A percentile compares a stretch with the other conserved stretches of the same genome.
These are phyloP conservation scores for Pristionchus entomophagus DNA, from an alignment of 2,888 invertebrate genomes.

Conservation along the genomic window DNA sequence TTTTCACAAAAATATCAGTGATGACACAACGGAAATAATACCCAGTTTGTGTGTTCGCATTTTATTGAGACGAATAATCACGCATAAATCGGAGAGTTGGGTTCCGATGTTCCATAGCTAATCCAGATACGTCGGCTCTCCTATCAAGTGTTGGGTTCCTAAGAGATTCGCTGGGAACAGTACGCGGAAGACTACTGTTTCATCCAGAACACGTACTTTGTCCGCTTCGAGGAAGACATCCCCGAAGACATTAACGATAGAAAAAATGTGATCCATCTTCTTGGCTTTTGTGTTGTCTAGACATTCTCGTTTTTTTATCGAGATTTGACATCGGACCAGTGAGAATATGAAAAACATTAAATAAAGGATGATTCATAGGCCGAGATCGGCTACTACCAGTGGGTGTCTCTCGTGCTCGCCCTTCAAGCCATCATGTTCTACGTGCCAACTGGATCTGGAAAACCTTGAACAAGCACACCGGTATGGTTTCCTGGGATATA, in stretches of 20 bases:
- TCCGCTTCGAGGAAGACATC: constrained; percentile 71
- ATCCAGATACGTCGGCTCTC: constrained; percentile 68
- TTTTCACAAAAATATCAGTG: background rate
- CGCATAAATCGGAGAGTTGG: background rate
- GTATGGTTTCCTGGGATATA: too few relatives aligned
- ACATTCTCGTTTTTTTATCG: background rate
- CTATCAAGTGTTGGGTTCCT: constrained; percentile 68
- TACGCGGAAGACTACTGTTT: constrained; percentile 75
- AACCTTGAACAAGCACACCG: constrained; percentile 70
- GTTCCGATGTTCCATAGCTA: background rate
- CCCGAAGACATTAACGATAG: constrained; percentile 69
- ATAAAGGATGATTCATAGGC: too few relatives aligned
- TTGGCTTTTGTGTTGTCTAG: background rate
- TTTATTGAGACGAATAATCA: too few relatives aligned
- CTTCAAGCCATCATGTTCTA: constrained; percentile 75
- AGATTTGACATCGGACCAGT: too few relatives aligned
- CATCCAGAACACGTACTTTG: constrained; percentile 75
- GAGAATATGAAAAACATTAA: too few relatives aligned
- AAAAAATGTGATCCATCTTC: constrained; percentile 52
- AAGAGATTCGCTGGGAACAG: constrained; percentile 72
- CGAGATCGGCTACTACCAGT: too few relatives aligned
- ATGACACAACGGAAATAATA: too few relatives aligned
- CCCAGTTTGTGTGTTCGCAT: too few relatives aligned
- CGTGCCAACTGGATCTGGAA: constrained; percentile 74
- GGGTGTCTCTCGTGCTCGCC: constrained; percentile 72